phyloP scores from a whole-genome alignment of 2,113 vertebrate genomes.

The Syngnathus scovelli region DNA sequence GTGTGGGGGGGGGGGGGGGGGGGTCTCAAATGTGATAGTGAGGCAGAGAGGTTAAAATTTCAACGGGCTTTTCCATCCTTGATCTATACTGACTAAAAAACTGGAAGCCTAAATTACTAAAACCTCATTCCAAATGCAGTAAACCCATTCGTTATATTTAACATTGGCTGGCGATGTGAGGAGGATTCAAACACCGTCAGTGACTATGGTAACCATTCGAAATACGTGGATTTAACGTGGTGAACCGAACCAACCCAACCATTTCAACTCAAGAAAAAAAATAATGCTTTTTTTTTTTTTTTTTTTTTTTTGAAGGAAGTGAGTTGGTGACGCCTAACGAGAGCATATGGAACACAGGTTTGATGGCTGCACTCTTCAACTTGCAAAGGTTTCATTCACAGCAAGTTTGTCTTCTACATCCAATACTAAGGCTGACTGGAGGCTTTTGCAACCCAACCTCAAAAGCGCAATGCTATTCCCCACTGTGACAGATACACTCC shows the following conservation, averaged over 20 bases:
- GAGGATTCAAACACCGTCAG: background rate
- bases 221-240: conserved; percentile 1
- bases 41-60: conserved; percentile 7
- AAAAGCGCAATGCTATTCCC: background rate
- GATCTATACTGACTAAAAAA: background rate
- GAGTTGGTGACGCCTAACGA: conserved; percentile 24
- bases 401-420: conserved; percentile 37
- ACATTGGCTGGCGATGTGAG: background rate
- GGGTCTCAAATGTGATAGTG: background rate
- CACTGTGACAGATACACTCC: background rate
- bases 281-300: conserved; percentile 15
- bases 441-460: background rate
- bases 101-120: background rate
- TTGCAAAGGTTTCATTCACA: conserved; percentile 13
- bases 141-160: background rate
- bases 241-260: conserved; percentile 13
- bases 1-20: too few relatives aligned
- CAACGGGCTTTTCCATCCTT: conserved; percentile 2
- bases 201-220: conserved; percentile 6
- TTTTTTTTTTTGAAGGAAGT: conserved; percentile 17
- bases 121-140: background rate
- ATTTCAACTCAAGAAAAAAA: conserved; percentile 9
- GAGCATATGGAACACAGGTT: conserved; percentile 17
- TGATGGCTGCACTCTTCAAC: conserved; percentile 13
- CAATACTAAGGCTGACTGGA: background rate